Evolutionary conservation across 2,888 invertebrate species (phyloP).

Genomic region (Isoperla grammatica): DNA sequence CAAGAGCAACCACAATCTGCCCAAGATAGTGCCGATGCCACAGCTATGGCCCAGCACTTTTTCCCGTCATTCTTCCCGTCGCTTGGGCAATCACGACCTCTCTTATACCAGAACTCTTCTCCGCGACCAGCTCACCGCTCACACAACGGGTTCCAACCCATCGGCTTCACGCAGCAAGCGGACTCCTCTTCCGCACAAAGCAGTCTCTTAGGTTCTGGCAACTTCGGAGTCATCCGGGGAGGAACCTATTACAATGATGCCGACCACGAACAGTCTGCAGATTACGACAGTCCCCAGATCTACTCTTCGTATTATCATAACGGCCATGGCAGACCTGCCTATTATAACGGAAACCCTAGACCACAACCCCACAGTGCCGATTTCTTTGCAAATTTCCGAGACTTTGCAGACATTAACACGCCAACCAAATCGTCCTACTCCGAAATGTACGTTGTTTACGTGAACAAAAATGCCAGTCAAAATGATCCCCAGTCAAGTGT

Average conservation of each 20-base stretch:
- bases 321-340: slow-evolving; percentile 65
- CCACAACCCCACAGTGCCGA: slow-evolving; percentile 64
- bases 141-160: slow-evolving; percentile 27
- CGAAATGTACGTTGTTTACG: slow-evolving; percentile 77
- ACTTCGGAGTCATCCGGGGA: slow-evolving; percentile 80
- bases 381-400: slow-evolving; percentile 84
- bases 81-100: slow-evolving; percentile 57
- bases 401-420: slow-evolving; percentile 84
- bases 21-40: slow-evolving; percentile 9
- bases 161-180: slow-evolving; percentile 36
- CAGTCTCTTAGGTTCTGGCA: slow-evolving; percentile 71
- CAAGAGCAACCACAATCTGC: too few species aligned
- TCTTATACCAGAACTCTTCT: slow-evolving; percentile 51
- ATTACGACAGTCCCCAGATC: slow-evolving; percentile 44
- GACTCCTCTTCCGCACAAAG: slow-evolving; percentile 48
- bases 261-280: slow-evolving; percentile 55
- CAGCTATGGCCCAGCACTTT: slow-evolving; percentile 44
- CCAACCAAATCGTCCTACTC: slow-evolving; percentile 77
- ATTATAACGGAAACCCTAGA: slow-evolving; percentile 56
- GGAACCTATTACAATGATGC: slow-evolving; percentile 69
- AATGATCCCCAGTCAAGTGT: slow-evolving; percentile 16
- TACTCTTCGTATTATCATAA: slow-evolving; percentile 53
- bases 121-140: slow-evolving; percentile 46
- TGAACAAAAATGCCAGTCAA: slow-evolving; percentile 64
- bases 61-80: slow-evolving; percentile 71